Percentiles rank a stretch among this genome's conserved stretches.
These are phyloP conservation scores for Hylomyscus alleni DNA, from an alignment of 2,797 vertebrate species.

Conservation along the genomic window DNA sequence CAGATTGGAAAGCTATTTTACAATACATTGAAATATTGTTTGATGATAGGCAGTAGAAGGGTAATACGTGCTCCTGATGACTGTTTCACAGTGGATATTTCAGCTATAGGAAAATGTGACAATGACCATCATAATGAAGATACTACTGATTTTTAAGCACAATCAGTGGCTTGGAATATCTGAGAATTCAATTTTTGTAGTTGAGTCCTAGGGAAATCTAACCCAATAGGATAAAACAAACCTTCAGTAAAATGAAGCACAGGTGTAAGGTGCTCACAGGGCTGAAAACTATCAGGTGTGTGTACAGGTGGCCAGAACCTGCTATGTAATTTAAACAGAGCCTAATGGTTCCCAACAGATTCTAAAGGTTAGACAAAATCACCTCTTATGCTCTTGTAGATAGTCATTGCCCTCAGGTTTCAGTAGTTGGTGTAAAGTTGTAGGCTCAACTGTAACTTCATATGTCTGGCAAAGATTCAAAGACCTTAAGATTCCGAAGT, in stretches of 20 bases:
- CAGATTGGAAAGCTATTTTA: not conserved
- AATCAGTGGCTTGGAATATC: not conserved
- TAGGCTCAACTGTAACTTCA: constrained; percentile 5
- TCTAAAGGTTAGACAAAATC: not conserved
- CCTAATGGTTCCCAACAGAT: constrained; percentile 25
- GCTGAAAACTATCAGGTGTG: constrained; percentile 3
- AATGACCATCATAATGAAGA: not conserved
- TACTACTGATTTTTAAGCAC: not conserved
- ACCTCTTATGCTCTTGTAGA: not conserved
- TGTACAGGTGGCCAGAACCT: constrained; percentile 46
- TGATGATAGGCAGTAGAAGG: constrained; percentile 32
- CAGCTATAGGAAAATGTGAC: constrained; percentile 8
- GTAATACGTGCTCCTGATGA: not conserved
- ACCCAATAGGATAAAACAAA: constrained; percentile 56
- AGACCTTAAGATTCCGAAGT: not conserved
- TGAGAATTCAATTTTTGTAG: constrained; percentile 34
- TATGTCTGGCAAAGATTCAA: constrained; percentile 34
- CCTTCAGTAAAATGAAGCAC: constrained; percentile 61
- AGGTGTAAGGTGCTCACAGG: constrained; percentile 45
- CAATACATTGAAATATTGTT: not conserved
- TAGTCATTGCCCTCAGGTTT: not conserved
- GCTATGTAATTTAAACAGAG: constrained; percentile 37
- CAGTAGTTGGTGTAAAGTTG: constrained; percentile 3
- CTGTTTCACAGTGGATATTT: not conserved
- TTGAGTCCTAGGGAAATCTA: constrained; percentile 3